phyloP scores from a whole-genome alignment of 64 coral and sea anemone genomes.

The Actinia equina region DNA sequence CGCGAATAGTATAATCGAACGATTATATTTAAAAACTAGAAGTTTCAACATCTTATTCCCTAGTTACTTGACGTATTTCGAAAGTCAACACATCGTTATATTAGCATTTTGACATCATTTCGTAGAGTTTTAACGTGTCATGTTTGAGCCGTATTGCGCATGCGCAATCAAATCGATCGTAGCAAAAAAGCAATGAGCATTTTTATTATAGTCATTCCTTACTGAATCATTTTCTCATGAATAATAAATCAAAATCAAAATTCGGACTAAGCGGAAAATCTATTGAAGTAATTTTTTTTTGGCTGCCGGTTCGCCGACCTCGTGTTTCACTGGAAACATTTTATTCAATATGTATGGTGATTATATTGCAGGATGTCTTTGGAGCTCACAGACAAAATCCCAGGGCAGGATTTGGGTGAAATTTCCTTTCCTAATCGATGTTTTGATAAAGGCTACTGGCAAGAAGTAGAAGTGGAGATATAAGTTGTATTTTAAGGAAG shows the following conservation, averaged over 20 bases:
- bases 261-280: background rate
- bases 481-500: conserved; percentile 73
- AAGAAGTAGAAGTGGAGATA: conserved; percentile 96
- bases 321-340: background rate
- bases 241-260: too few species aligned
- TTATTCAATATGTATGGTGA: conserved; percentile 12
- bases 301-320: background rate
- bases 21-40: background rate
- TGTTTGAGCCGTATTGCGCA: too few species aligned
- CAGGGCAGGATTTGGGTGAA: conserved; percentile 69
- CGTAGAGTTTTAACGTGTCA: too few species aligned
- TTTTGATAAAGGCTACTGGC: conserved; percentile 96
- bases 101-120: too few species aligned
- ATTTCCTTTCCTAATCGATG: conserved; percentile 92
- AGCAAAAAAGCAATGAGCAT: too few species aligned
- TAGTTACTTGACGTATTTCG: too few species aligned
- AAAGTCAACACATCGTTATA: too few species aligned
- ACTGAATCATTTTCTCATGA: too few species aligned
- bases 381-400: conserved; percentile 89
- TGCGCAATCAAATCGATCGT: too few species aligned
- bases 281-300: too few species aligned
- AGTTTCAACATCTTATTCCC: background rate
- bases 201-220: too few species aligned
- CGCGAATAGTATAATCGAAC: background rate
- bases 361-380: conserved; percentile 79